Conservation (phyloP, 2,113 vertebrate species). For the Pluvialis apricaria region DNA sequence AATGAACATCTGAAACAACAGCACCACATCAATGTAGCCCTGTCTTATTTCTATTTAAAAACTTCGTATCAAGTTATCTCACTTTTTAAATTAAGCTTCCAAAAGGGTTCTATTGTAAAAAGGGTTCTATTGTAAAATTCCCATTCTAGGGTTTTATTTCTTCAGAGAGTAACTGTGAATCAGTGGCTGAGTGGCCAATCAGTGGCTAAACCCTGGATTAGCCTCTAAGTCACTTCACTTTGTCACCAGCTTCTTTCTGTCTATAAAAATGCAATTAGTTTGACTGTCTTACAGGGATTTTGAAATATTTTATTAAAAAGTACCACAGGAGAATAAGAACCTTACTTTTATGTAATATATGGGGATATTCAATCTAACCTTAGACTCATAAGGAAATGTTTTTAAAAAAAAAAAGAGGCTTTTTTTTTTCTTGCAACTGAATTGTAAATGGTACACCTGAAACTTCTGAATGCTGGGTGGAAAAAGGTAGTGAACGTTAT, state of each 20-base stretch:
- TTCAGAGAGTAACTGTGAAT: not conserved
- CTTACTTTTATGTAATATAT: not conserved
- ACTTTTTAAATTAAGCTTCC: not conserved
- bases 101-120: not conserved
- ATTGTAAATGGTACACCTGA: not conserved
- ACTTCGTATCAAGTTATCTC: not conserved
- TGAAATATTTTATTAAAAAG: not conserved
- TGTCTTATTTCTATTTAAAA: not conserved
- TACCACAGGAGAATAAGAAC: not conserved
- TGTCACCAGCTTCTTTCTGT: not conserved
- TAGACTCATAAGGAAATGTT: fast-evolving
- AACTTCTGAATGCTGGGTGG: not conserved
- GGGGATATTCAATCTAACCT: not conserved
- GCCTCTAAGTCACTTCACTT: not conserved
- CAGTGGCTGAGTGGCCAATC: not conserved
- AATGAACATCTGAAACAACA: not conserved
- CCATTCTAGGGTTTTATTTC: not conserved
- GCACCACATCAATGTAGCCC: not conserved
- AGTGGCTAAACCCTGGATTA: not conserved
- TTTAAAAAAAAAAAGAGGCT: not conserved
- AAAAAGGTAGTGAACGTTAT: not conserved
- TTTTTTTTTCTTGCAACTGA: not conserved
- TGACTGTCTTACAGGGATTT: not conserved
- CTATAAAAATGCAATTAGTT: not conserved
- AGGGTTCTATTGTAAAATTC: not conserved